phyloP scores from a whole-genome alignment of 2,797 vertebrate genomes.

The Amazona finschi region DNA sequence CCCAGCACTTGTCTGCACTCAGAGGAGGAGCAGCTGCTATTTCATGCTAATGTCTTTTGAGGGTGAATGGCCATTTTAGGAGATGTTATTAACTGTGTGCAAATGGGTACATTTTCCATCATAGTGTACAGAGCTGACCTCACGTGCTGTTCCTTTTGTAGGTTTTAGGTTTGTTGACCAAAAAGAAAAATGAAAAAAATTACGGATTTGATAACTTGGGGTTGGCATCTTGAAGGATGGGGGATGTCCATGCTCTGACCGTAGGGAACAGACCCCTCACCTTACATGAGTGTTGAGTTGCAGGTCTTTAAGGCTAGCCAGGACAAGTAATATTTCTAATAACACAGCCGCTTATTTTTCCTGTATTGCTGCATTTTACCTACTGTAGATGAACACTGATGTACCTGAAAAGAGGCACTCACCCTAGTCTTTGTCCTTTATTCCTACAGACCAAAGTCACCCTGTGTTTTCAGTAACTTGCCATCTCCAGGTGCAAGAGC shows the following conservation, averaged over 20 bases:
- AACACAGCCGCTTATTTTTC: neutral
- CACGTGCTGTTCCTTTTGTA: neutral
- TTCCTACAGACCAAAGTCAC: neutral
- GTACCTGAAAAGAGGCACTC: neutral
- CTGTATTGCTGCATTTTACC: neutral
- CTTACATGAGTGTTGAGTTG: neutral
- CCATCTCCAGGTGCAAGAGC: neutral
- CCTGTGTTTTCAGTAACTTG: neutral
- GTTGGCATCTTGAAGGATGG: neutral
- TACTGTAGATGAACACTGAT: neutral
- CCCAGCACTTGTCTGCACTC: neutral
- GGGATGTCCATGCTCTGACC: neutral
- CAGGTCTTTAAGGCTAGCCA: neutral
- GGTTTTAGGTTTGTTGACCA: neutral
- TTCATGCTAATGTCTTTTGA: constrained; percentile 23
- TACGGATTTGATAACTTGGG: neutral
- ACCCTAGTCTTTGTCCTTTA: neutral
- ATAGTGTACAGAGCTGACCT: neutral
- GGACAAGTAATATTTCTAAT: neutral
- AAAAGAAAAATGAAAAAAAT: neutral
- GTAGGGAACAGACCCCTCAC: neutral
- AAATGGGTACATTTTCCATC: neutral
- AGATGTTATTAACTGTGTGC: neutral
- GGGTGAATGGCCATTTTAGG: constrained; percentile 23
- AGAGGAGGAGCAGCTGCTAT: constrained; percentile 36